Evolutionary conservation across 1,140 invertebrate species (phyloP).

Genomic region (Adelges cooleyi): DNA sequence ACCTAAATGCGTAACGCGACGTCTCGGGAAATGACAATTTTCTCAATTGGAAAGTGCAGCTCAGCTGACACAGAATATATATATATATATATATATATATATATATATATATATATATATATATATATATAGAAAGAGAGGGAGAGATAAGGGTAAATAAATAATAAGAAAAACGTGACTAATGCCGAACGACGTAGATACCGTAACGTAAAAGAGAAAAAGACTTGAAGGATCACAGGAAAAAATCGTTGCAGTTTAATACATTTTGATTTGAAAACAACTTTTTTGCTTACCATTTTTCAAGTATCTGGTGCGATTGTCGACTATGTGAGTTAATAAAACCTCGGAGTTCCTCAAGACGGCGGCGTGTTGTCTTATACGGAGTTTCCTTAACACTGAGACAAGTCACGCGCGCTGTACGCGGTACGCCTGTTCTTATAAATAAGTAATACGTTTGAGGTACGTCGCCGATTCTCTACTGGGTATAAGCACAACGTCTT

Average conservation of each 20-base stretch:
- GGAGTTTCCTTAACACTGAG: not conserved
- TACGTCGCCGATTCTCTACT: not conserved
- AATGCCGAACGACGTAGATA: not conserved
- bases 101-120: too few relatives aligned
- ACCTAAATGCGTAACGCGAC: not conserved
- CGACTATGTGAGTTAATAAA: not conserved
- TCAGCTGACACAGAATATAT: not conserved
- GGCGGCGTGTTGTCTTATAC: not conserved
- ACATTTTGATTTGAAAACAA: too few relatives aligned
- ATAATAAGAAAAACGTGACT: not conserved
- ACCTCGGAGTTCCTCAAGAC: not conserved
- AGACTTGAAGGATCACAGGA: not conserved
- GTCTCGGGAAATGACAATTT: conserved; percentile 6
- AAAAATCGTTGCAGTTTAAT: too few relatives aligned
- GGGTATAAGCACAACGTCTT: not conserved
- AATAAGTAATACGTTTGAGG: not conserved
- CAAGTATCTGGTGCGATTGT: not conserved
- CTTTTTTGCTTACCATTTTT: not conserved
- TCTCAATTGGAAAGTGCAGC: not conserved
- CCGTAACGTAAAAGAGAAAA: not conserved
- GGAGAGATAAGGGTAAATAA: too few relatives aligned
- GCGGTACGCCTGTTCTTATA: conserved; percentile 4
- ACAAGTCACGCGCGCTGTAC: not conserved
- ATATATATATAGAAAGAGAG: too few relatives aligned
- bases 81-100: not conserved